phyloP scores from a whole-genome alignment of 2,113 vertebrate species.

The Jaculus jaculus region DNA sequence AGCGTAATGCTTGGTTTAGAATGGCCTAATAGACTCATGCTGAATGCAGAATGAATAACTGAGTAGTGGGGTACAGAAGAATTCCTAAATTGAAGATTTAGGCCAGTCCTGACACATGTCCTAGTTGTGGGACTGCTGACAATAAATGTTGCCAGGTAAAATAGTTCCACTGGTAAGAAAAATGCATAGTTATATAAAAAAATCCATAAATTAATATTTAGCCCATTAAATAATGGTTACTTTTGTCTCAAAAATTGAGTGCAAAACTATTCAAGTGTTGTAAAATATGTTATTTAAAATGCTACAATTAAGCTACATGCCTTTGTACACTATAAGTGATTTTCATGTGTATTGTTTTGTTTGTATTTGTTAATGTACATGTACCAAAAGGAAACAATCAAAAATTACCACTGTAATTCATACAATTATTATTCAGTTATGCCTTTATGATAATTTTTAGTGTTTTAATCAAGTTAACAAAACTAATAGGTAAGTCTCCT shows the following conservation, averaged over 20 bases:
- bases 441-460: not conserved
- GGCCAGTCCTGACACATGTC: not conserved
- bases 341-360: not conserved
- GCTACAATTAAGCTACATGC: not conserved
- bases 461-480: not conserved
- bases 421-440: conserved; percentile 1
- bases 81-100: not conserved
- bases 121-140: not conserved
- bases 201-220: not conserved
- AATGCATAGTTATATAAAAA: not conserved
- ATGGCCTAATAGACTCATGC: not conserved
- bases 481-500: not conserved
- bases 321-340: not conserved
- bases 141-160: not conserved
- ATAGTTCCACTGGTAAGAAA: not conserved
- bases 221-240: not conserved
- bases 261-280: not conserved
- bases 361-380: conserved; percentile 1
- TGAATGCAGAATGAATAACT: not conserved
- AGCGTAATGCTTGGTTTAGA: not conserved
- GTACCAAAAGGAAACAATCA: conserved; percentile 3
- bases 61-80: not conserved
- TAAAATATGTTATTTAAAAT: not conserved
- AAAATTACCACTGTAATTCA: conserved; percentile 45
- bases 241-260: not conserved